A percentile compares a stretch with the other conserved stretches of the same genome.
These are phyloP conservation scores for Hybognathus amarus DNA, from an alignment of 2,797 vertebrate genomes.

Conservation along the genomic window DNA sequence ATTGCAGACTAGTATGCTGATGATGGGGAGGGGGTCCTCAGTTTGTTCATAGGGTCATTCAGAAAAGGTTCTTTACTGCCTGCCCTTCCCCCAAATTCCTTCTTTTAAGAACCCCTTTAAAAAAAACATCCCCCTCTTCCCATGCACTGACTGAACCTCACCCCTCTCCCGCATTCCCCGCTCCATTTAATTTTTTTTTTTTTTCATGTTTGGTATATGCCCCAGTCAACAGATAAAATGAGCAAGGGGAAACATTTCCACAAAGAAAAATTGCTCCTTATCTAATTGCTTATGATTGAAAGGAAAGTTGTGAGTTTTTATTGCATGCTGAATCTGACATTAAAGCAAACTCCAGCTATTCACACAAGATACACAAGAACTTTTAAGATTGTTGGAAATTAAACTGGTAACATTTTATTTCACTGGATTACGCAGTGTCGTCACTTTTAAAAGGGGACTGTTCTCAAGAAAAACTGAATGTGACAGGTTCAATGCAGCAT, in stretches of 20 bases:
- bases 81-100: constrained; percentile 60
- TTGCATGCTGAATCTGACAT: background rate
- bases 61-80: constrained; percentile 62
- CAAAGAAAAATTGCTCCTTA: background rate
- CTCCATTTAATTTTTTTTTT: constrained; percentile 54
- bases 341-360: background rate
- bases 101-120: constrained; percentile 52
- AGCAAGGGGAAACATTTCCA: constrained; percentile 13
- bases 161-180: constrained; percentile 60
- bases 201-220: constrained; percentile 63
- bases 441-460: constrained; percentile 91
- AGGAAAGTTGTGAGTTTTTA: constrained; percentile 22
- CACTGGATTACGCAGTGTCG: constrained; percentile 92
- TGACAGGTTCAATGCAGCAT: constrained; percentile 98
- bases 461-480: constrained; percentile 90
- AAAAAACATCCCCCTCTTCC: constrained; percentile 51
- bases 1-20: background rate
- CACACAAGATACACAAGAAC: background rate
- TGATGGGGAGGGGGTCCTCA: constrained; percentile 7
- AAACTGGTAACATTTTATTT: background rate
- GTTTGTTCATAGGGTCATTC: constrained; percentile 37
- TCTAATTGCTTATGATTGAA: background rate
- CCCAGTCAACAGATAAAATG: constrained; percentile 47
- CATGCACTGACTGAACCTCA: constrained; percentile 9
- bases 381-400: background rate